Evolutionary conservation across 37 sponge, comb jelly and placozoan genomes (phyloP).

Genomic region (Bolinopsis microptera): DNA sequence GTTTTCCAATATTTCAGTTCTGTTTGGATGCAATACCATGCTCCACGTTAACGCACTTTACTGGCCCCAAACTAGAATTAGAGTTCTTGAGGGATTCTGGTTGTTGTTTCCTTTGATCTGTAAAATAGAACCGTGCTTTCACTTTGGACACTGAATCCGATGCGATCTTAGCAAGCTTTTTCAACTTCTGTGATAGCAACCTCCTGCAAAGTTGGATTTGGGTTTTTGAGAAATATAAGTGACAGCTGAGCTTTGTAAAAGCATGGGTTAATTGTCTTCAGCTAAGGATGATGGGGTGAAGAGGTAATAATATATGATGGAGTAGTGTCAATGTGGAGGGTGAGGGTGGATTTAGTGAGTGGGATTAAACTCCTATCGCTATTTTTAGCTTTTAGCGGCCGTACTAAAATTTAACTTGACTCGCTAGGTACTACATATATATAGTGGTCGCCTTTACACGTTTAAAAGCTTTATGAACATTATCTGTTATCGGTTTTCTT

Average conservation of each 20-base stretch:
- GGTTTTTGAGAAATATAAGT: no score
- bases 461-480: no score
- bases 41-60: not conserved
- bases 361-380: no score
- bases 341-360: no score
- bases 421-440: not conserved
- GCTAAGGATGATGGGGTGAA: no score
- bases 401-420: not conserved
- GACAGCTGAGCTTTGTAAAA: no score
- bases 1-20: not conserved
- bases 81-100: slow-evolving; percentile 17
- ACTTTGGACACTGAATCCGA: not conserved
- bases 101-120: not conserved
- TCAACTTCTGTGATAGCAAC: slow-evolving; percentile 1
- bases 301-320: not conserved
- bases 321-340: not conserved
- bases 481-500: no score
- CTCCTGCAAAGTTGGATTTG: slow-evolving; percentile 1
- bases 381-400: no score
- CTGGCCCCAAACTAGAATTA: not conserved
- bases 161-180: not conserved
- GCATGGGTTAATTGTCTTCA: no score
- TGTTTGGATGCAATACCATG: not conserved
- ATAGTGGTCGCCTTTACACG: no score
- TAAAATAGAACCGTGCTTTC: not conserved